These are phyloP conservation scores for Neostethus bicornis DNA, from an alignment of 2,797 vertebrate species.

Conservation along the genomic window DNA sequence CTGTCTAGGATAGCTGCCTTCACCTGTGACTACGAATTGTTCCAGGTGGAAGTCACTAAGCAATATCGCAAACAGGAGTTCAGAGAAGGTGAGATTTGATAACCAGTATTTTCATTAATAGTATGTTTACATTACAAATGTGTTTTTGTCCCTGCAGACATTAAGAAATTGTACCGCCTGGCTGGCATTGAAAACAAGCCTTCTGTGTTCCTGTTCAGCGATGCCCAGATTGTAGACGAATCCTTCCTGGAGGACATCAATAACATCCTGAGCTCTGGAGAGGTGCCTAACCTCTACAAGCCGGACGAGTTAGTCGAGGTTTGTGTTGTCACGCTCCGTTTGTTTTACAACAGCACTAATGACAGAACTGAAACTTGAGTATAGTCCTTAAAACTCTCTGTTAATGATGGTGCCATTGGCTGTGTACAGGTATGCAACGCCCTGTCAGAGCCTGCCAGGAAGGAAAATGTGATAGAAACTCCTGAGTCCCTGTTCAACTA, in stretches of 20 bases:
- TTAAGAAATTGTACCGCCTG: conserved; percentile 87
- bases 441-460: conserved; percentile 80
- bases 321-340: conserved; percentile 9
- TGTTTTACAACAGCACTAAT: conserved; percentile 1
- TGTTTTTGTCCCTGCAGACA: conserved; percentile 72
- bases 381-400: background rate
- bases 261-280: conserved; percentile 90
- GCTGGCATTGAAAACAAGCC: conserved; percentile 86
- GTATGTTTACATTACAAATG: background rate
- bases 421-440: conserved; percentile 78
- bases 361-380: background rate
- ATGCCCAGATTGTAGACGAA: conserved; percentile 86
- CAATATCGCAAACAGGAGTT: conserved; percentile 89
- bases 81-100: conserved; percentile 80
- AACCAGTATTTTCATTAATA: background rate
- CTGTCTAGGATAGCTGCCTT: conserved; percentile 85
- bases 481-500: conserved; percentile 85
- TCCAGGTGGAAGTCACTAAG: conserved; percentile 88
- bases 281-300: conserved; percentile 91
- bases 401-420: background rate
- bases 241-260: conserved; percentile 91
- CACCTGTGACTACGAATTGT: conserved; percentile 85
- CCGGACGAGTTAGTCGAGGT: conserved; percentile 89
- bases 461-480: conserved; percentile 81
- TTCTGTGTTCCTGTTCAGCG: conserved; percentile 88